Percentiles rank a stretch among this genome's conserved stretches.
These are phyloP conservation scores for Drosophila jambulina DNA, from an alignment of 1,140 invertebrate species.

Conservation along the genomic window DNA sequence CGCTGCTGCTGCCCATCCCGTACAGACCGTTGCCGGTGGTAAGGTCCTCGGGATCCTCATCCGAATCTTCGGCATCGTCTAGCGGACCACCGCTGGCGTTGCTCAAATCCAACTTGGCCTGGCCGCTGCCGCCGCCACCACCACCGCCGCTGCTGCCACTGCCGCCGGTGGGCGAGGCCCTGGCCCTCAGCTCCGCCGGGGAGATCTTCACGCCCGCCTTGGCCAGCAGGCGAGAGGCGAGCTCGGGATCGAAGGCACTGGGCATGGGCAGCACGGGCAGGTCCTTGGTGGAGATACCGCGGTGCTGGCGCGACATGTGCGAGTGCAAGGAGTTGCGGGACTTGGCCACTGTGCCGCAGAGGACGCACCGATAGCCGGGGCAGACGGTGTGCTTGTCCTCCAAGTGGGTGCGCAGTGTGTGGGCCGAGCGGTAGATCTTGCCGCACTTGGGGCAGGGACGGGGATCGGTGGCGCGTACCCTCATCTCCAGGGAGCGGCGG, in stretches of 20 bases:
- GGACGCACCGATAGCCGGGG: conserved; percentile 94
- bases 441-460: conserved; percentile 96
- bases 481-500: conserved; percentile 91
- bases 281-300: conserved; percentile 96
- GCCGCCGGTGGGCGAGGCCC: conserved; percentile 92
- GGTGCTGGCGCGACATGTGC: conserved; percentile 96
- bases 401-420: conserved; percentile 94
- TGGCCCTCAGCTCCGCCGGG: conserved; percentile 91
- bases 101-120: conserved; percentile 89
- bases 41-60: conserved; percentile 92
- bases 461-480: conserved; percentile 95
- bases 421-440: conserved; percentile 96
- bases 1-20: conserved; percentile 61
- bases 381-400: conserved; percentile 97
- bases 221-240: conserved; percentile 92
- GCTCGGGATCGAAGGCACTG: conserved; percentile 94
- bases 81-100: conserved; percentile 64
- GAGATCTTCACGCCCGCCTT: conserved; percentile 95
- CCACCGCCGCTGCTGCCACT: conserved; percentile 88
- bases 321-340: conserved; percentile 95
- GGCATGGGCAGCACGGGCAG: conserved; percentile 96
- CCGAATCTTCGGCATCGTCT: conserved; percentile 87
- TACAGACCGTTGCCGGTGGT: conserved; percentile 86
- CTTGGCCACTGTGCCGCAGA: conserved; percentile 96
- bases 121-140: conserved; percentile 89